Percentiles rank a stretch among this genome's conserved stretches.
These are phyloP conservation scores for Ciconia maguari DNA, from an alignment of 2,113 vertebrate species.

Conservation along the genomic window DNA sequence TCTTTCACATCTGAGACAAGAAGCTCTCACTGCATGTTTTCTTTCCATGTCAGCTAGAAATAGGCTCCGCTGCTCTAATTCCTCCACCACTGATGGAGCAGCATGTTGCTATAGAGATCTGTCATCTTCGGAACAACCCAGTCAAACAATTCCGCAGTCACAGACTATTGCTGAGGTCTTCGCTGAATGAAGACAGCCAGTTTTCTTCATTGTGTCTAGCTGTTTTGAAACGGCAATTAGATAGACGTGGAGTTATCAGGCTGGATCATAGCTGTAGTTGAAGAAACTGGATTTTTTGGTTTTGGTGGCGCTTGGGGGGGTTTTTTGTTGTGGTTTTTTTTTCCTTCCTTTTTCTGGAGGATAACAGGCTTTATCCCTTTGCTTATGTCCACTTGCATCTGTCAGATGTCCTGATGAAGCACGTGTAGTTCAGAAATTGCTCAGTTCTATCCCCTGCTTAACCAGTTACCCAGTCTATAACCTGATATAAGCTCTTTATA, in stretches of 20 bases:
- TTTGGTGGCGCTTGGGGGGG: neutral
- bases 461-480: neutral
- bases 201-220: neutral
- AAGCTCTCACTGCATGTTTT: conserved; percentile 29
- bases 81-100: neutral
- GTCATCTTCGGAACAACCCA: neutral
- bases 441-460: conserved; percentile 34
- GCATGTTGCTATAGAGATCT: conserved; percentile 28
- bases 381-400: neutral
- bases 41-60: neutral
- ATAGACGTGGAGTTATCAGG: neutral
- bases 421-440: neutral
- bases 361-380: neutral
- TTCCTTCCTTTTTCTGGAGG: neutral
- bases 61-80: neutral
- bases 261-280: neutral
- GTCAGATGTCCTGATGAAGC: conserved; percentile 6
- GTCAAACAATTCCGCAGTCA: neutral
- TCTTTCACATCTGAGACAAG: conserved; percentile 29
- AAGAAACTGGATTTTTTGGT: neutral
- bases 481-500: conserved; percentile 12
- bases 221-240: neutral
- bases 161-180: neutral
- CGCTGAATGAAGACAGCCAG: neutral
- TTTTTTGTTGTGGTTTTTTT: neutral